Base-by-base conservation (phyloP, 1,140 invertebrate genomes). In the Drosophila repleta region DNA sequence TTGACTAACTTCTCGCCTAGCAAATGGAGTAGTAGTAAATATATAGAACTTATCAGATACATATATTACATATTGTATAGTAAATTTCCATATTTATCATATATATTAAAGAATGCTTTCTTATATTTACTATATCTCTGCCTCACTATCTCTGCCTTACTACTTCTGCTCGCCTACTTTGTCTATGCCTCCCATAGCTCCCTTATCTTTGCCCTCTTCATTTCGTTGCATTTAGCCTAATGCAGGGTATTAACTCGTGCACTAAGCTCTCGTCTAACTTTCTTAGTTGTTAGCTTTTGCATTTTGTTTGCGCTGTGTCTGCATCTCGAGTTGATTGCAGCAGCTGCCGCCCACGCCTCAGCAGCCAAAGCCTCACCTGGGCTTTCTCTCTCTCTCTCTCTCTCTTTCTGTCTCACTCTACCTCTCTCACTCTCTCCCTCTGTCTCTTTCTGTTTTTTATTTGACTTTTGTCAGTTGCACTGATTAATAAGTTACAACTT, bases 281-380 rank as follows among this genome's bases (percentile, higher is more conserved):
- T 8, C n/a, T 21, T 21, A 35, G n/a, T 51, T 72, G 79, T 83
- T 83, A 80, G 80, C 76, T 73, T 76, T 76, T 80, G 65, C 82
- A 74, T 63, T 74, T 77, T 84, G 81, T 85, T 85, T 85, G 78
- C 82, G 15, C 56, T 69, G 43, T 69, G 82, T 85, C 82, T 85
- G 82, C 63, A 72, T 78, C 77, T 77, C 74, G 83, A 78, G 82
- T 82, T 87, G 82, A 85, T 85, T 85, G 81, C 81, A 84, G 39
- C 51, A 58, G 45, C 60, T 52, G 57, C 45, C 68, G 39, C 61
- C 60, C 79, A 69, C 51, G 45, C 61, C 45, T 32, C 46, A n/a
- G 35, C 32, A 24, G 20, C 32, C 45, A 37, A 13, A 13, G n/a
- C 4, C 21, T 4, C 39, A 8, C 29, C 7, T n/a, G n/a, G 24